Conservation (phyloP, 1,140 invertebrate genomes). For the Drosophila trapezifrons region DNA sequence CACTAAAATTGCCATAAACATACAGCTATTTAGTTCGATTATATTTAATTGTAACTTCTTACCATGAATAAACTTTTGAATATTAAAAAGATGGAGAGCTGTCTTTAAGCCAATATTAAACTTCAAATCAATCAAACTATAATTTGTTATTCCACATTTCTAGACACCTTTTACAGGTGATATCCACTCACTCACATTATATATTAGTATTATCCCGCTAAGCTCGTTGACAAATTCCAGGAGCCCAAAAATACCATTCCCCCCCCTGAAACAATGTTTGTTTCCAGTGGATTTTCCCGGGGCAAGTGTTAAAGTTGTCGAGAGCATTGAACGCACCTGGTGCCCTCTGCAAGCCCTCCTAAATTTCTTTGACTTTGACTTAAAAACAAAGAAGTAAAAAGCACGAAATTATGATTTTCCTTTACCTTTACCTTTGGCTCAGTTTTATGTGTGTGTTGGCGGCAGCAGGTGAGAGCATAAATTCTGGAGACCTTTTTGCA, state of each 20-base stretch:
- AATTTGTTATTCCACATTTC: too few relatives aligned
- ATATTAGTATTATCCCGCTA: background rate
- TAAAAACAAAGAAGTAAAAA: constrained; percentile 49
- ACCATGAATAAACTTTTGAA: too few relatives aligned
- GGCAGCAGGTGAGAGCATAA: constrained; percentile 52
- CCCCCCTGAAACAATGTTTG: background rate
- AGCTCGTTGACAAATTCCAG: background rate
- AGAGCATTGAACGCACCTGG: constrained; percentile 67
- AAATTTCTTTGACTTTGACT: constrained; percentile 52
- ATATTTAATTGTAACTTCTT: too few relatives aligned
- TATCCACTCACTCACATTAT: background rate
- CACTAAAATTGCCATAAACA: too few relatives aligned
- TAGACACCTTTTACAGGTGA: background rate
- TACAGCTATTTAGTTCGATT: too few relatives aligned
- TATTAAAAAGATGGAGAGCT: too few relatives aligned
- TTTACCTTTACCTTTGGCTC: constrained; percentile 22
- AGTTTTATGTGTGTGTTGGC: constrained; percentile 39
- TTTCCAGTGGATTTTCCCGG: constrained; percentile 1
- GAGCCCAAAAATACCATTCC: background rate
- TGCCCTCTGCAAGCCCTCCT: constrained; percentile 31
- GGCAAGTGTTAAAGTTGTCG: constrained; percentile 75
- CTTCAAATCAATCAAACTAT: too few relatives aligned
- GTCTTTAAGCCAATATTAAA: too few relatives aligned
- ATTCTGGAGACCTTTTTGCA: constrained; percentile 16
- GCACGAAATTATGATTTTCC: constrained; percentile 30